Evolutionary conservation across 2,888 invertebrate genomes (phyloP).

Genomic region (Lobophora halterata): DNA sequence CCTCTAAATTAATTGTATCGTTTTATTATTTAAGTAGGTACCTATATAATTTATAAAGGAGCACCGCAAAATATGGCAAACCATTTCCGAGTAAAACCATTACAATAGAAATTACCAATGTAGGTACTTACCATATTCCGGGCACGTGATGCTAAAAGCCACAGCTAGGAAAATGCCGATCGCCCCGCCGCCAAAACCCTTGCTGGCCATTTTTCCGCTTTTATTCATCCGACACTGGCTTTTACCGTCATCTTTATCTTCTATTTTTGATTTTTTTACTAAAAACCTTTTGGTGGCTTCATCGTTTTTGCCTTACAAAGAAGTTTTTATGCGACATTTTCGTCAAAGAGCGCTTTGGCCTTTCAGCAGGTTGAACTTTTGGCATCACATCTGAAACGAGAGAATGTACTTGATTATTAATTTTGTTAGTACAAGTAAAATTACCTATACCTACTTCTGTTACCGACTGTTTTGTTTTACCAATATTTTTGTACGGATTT

Average conservation of each 20-base stretch:
- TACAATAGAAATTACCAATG: slow-evolving; percentile 2
- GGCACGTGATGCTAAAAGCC: slow-evolving; percentile 71
- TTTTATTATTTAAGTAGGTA: no score
- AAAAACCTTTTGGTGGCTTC: slow-evolving; percentile 47
- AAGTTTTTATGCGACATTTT: slow-evolving; percentile 53
- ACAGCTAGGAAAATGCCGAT: slow-evolving; percentile 72
- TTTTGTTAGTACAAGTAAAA: no score
- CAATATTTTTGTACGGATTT: no score
- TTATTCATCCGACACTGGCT: slow-evolving; percentile 70
- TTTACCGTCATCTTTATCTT: slow-evolving; percentile 69
- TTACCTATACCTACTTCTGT: no score
- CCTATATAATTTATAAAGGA: no score
- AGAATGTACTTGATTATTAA: slow-evolving; percentile 19
- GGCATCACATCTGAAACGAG: slow-evolving; percentile 60
- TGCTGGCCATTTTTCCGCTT: slow-evolving; percentile 70
- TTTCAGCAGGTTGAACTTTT: slow-evolving; percentile 25
- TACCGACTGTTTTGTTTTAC: no score
- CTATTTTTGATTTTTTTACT: slow-evolving; percentile 58
- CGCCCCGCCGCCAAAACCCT: slow-evolving; percentile 66
- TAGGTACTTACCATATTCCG: slow-evolving; percentile 69
- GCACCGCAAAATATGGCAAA: no score
- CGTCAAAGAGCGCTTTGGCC: slow-evolving; percentile 31
- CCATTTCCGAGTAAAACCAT: no score
- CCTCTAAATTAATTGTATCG: no score
- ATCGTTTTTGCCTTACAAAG: slow-evolving; percentile 52